These are phyloP conservation scores for Ophioninae sp. DNA, from an alignment of 2,888 invertebrate species.

Conservation along the genomic window DNA sequence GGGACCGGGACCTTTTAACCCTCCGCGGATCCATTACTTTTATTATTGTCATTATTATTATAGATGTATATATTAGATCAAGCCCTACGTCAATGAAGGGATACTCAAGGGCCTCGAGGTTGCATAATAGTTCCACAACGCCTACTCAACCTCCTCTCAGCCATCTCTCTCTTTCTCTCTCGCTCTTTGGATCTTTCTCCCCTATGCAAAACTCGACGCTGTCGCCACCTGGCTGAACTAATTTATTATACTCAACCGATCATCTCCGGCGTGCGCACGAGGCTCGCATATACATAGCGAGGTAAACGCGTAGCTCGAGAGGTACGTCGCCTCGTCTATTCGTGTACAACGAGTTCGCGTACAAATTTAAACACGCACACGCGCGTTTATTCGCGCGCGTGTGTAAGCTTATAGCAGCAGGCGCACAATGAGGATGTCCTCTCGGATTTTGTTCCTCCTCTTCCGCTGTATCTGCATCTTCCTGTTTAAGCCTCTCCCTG, in stretches of 20 bases:
- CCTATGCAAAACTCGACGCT: conserved; percentile 71
- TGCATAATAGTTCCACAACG: conserved; percentile 50
- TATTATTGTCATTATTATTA: not conserved
- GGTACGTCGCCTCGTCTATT: not conserved
- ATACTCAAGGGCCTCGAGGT: conserved; percentile 44
- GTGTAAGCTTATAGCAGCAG: conserved; percentile 26
- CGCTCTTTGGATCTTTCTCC: conserved; percentile 26
- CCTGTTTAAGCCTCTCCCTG: not conserved
- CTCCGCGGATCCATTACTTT: conserved; percentile 2
- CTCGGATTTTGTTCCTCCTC: conserved; percentile 63
- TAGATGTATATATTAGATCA: conserved; percentile 1
- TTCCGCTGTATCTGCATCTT: conserved; percentile 20
- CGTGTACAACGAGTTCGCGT: not conserved
- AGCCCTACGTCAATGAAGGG: conserved; percentile 49
- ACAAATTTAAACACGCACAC: not conserved
- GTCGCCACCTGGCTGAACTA: conserved; percentile 76
- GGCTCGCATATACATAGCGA: conserved; percentile 13
- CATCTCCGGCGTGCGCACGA: conserved; percentile 75
- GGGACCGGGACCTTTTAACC: conserved; percentile 24
- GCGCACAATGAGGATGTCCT: conserved; percentile 79
- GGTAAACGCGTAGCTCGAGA: not conserved
- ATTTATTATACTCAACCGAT: conserved; percentile 79
- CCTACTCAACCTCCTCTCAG: conserved; percentile 10
- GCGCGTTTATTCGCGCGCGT: not conserved
- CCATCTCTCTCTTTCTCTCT: not conserved